These are phyloP conservation scores for Holcopasites calliopsidis DNA, from an alignment of 1,140 invertebrate genomes.

Conservation along the genomic window DNA sequence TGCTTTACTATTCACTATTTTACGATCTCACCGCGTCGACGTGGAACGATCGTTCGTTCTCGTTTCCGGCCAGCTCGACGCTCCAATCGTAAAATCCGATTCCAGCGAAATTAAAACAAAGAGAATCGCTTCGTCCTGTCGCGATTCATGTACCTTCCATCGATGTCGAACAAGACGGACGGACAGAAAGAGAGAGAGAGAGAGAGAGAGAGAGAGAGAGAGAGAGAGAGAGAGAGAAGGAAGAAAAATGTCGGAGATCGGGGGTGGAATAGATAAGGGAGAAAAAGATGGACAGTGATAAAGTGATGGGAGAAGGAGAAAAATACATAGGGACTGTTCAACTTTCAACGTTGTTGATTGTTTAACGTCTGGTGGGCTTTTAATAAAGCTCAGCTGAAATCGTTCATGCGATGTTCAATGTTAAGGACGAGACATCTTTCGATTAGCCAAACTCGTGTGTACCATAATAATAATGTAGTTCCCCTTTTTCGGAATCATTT, in stretches of 20 bases:
- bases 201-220: background rate
- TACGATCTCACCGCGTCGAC: background rate
- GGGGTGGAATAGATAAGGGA: background rate
- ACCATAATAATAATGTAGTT: no score
- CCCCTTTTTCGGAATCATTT: no score
- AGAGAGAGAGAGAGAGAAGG: background rate
- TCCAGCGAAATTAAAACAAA: constrained; percentile 9
- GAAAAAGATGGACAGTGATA: background rate
- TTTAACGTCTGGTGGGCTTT: constrained; percentile 14
- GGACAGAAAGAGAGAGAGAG: background rate
- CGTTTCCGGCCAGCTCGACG: background rate
- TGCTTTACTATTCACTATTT: background rate
- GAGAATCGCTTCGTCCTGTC: background rate
- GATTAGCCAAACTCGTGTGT: no score
- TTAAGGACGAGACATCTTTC: no score
- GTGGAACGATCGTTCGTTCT: background rate
- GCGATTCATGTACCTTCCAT: background rate
- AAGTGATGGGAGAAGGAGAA: background rate
- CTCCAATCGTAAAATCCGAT: background rate
- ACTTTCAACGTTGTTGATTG: no score
- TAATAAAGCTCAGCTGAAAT: constrained; percentile 26
- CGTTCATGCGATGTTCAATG: constrained; percentile 8
- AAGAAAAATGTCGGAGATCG: background rate
- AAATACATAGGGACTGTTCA: no score
- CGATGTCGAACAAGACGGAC: background rate